Conservation (phyloP, 2,888 invertebrate genomes). For the Chrysotoxum bicinctum region DNA sequence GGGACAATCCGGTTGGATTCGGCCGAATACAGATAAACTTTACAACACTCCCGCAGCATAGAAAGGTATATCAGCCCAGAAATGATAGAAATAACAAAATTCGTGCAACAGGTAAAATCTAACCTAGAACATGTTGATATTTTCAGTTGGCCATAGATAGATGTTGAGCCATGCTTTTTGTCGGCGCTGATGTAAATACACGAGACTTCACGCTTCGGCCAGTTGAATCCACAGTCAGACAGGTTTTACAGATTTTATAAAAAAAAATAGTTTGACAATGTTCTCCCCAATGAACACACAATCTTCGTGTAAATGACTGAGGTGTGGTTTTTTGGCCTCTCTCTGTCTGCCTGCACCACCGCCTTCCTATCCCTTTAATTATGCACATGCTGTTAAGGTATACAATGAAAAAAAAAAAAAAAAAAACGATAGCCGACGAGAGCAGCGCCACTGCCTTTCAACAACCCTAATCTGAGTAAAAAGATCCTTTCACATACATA, state of each 20-base stretch:
- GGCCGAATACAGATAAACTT: constrained; percentile 28
- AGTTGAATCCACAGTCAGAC: constrained; percentile 13
- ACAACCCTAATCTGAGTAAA: constrained; percentile 48
- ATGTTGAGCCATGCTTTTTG: constrained; percentile 24
- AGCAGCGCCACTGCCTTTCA: constrained; percentile 17
- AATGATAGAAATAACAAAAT: constrained; percentile 13
- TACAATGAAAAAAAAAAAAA: constrained; percentile 43
- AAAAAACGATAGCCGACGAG: constrained; percentile 27
- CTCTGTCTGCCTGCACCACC: not conserved
- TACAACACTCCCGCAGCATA: constrained; percentile 20
- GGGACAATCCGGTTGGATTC: constrained; percentile 61
- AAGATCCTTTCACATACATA: constrained; percentile 38
- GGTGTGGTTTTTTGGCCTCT: constrained; percentile 54
- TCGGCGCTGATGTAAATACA: not conserved
- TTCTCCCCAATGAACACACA: constrained; percentile 24
- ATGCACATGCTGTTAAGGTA: constrained; percentile 20
- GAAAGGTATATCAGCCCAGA: not conserved
- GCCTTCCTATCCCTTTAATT: constrained; percentile 18
- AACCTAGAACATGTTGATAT: constrained; percentile 38
- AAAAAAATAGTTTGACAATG: not conserved
- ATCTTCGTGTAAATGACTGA: constrained; percentile 16
- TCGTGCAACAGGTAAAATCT: constrained; percentile 60
- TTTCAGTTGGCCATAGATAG: constrained; percentile 37
- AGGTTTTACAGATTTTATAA: constrained; percentile 27
- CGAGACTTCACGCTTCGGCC: constrained; percentile 21